Evolutionary conservation across 2,888 invertebrate species (phyloP), one percentile per base, ranked within the genome.

Genomic region (Agriopis marginaria): DNA sequence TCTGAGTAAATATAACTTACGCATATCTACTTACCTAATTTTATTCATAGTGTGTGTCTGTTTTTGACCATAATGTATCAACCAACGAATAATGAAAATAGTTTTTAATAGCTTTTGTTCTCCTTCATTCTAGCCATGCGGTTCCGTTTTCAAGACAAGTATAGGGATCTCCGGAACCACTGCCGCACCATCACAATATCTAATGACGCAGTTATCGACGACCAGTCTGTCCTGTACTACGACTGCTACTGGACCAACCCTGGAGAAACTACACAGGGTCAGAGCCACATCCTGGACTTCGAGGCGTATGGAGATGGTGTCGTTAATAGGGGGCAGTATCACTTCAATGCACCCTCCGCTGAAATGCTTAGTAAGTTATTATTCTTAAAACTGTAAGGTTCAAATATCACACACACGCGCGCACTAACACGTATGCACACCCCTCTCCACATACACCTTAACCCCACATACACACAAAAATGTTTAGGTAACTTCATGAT

Each of bases 161-260:
- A 81, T 53, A 79, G 77, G 3, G 76, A 79, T 17, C 72, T 68
- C 6, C 83, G 83, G 32, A 90, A 91, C 61, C 92, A 93, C 72
- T 93, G 94, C 80, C 86, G 92, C 17, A 89, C 90, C 59, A 93
- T 94, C 14, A 85, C 86, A 2, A 85, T 94, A 71, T 87, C 91
- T 0, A 90, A 92, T 53, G 86, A 91, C 67, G 85, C 89, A 0
- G 84, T 84, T 0, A 83, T 93, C 6, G 88, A 91, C 49, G 92
- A 92, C 49, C 87, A 88, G 8, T 93, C 93, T 0, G 89, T 93
- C 1, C 75, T 94, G 11, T 94, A 92, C 75, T 93, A 94, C 64
- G 92, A 94, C 67, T 94, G 94, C 68, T 93, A 91, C 70, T 93
- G 93, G 93, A 86, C 90, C 0, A 76, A 80, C 14, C 86, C 86